Evolutionary conservation across 2,797 vertebrate species (phyloP), one percentile per base, ranked within the genome.

Genomic region (Mallotus villosus): DNA sequence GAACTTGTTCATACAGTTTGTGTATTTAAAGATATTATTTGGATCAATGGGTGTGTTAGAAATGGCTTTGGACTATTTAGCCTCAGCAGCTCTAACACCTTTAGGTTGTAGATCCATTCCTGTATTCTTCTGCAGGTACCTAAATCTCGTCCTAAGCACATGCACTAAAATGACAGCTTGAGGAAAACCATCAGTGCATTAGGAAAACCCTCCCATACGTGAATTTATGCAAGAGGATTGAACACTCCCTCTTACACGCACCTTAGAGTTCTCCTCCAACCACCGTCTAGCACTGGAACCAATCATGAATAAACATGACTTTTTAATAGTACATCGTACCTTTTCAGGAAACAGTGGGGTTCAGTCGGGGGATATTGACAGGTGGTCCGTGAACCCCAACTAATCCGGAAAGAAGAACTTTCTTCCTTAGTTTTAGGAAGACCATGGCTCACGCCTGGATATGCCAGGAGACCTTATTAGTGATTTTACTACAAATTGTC

Each of bases 401-500:
- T 84, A 61, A 80, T 77, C 82, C 76, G 65, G 71, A 16, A 84
- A 88, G 84, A 81, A 82, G 83, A 82, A 80, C 78, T 81, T 76
- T 79, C 21, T 84, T 83, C 76, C 75, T 82, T 70, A 74, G 74
- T 71, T 73, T 77, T 80, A 74, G 85, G 88, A 75, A 57, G 74
- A 89, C 85, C 84, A 97, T 97, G 95, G 89, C 89, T 82, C 79
- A 74, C 69, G 68, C 80, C 25, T 37, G 81, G 78, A 82, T 67
- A 81, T 76, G 66, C 72, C 78, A 65, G 53, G 66, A 78, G 69
- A 76, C 88, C 17, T 72, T 93, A 57, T 76, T 91, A 79, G 87
- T 89, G 66, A 76, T 96, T 84, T 86, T 96, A 27, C 85, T 98
- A 65, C 94, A 96, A 51, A 84, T 88, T 3, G 72, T 95, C 69